Evolutionary conservation across 2,797 vertebrate species (phyloP), one percentile per base, ranked within the genome.

Genomic region (Neopelma chrysocephalum): DNA sequence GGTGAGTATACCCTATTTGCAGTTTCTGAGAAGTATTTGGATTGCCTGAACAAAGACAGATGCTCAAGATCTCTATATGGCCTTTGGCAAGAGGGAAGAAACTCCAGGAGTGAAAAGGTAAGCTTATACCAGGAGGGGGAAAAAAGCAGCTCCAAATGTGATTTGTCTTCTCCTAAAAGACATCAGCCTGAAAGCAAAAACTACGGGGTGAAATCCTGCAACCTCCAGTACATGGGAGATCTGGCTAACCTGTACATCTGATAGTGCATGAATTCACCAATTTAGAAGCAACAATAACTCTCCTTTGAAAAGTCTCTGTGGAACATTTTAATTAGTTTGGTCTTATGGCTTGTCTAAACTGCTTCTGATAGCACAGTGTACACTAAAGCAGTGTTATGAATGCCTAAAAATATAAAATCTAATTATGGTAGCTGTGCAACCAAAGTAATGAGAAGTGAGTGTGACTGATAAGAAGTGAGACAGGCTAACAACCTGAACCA

Each of bases 281-380:
- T 68, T 87, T 87, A 89, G 40, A 68, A 87, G 73, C 50, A 76
- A 23, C 45, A 86, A 51, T 25, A 81, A 71, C 68, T 71, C 81
- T 57, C 56, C 62, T 80, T 89, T 93, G 43, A 93, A 90, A 87
- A 77, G 42, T 42, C 94, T 89, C 73, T 6, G 19, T 32, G 42
- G 75, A 92, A 53, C 60, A 45, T 84, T 94, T 90, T 93, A 94
- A 97, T 95, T 97, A 96, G n/a, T 90, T 96, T 92, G 86, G 83
- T 94, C 83, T 94, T 89, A 80, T 1, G 26, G 78, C 38, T 96
- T 75, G 81, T 89, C 89, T 90, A 87, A 90, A 96, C 82, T 9
- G 48, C 50, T 92, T 96, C 88, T 91, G 90, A 89, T 79, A 94
- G 62, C 70, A 38, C 22, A 38, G 72, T 3, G 8, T 82, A 89